Evolutionary conservation across 2,113 vertebrate genomes (phyloP).

Genomic region (Steatornis caripensis): DNA sequence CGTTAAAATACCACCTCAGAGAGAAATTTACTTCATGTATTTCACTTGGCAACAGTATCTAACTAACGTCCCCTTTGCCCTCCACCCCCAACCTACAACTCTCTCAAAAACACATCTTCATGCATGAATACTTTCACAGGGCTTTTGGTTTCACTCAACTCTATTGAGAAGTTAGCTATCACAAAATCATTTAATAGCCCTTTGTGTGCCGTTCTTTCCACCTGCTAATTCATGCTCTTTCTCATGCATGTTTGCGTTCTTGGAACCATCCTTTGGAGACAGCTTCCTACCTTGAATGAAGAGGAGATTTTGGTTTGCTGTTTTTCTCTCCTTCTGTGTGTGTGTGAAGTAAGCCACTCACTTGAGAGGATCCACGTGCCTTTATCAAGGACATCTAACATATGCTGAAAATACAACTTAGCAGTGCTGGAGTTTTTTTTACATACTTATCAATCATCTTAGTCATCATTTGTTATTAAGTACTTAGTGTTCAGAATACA

Average conservation of each 20-base stretch:
- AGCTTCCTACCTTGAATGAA: slow-evolving; percentile 10
- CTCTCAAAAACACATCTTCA: not conserved
- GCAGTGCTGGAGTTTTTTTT: not conserved
- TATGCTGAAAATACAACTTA: not conserved
- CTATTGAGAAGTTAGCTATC: slow-evolving; percentile 1
- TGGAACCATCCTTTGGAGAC: slow-evolving; percentile 25
- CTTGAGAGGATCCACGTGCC: not conserved
- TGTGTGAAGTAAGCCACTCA: not conserved
- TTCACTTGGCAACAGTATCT: not conserved
- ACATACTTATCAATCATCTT: not conserved
- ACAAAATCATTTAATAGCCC: slow-evolving; percentile 21
- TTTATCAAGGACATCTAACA: not conserved
- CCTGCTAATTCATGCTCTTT: slow-evolving; percentile 5
- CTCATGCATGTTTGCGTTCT: not conserved
- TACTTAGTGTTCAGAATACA: not conserved
- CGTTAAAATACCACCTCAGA: not conserved
- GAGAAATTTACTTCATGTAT: not conserved
- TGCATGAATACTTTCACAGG: not conserved
- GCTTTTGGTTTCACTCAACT: not conserved
- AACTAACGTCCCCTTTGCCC: not conserved
- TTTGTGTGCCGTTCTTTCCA: slow-evolving; percentile 22
- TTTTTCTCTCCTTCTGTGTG: not conserved
- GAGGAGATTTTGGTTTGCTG: not conserved
- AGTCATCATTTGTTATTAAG: slow-evolving; percentile 10
- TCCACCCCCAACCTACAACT: not conserved